Conservation (phyloP, 2,797 vertebrate genomes). For the Mycteria americana region DNA sequence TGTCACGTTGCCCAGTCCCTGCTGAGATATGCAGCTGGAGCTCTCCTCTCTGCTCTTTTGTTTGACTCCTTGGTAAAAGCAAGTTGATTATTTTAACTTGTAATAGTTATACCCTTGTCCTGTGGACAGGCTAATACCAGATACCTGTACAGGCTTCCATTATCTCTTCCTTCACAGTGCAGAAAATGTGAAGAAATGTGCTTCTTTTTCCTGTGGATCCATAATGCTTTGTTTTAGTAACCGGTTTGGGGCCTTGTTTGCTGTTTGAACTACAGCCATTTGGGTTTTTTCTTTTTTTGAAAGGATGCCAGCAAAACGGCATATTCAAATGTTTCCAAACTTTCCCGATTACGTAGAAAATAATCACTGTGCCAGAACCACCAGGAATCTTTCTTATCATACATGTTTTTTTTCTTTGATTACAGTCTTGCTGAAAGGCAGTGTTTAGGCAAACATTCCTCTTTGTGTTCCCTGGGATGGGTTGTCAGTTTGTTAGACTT, state of each 20-base stretch:
- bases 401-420: not conserved
- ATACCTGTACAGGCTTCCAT: not conserved
- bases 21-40: not conserved
- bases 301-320: not conserved
- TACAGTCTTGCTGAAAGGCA: slow-evolving; percentile 23
- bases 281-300: not conserved
- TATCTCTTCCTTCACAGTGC: not conserved
- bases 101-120: not conserved
- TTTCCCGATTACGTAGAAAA: not conserved
- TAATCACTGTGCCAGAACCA: not conserved
- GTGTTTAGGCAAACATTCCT: slow-evolving; percentile 38
- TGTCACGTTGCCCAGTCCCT: not conserved
- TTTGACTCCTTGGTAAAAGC: not conserved
- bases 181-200: not conserved
- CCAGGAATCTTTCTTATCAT: slow-evolving; percentile 28
- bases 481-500: slow-evolving; percentile 27
- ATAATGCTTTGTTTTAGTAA: not conserved
- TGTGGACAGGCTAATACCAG: not conserved
- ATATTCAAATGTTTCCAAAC: not conserved
- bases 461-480: slow-evolving; percentile 5
- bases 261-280: not conserved
- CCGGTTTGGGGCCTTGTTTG: not conserved
- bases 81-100: not conserved
- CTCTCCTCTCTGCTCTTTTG: not conserved
- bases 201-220: not conserved